Percentiles rank a stretch among this genome's conserved stretches.
phyloP scores from a whole-genome alignment of 2,888 invertebrate species.

The Cartodere bifasciata region DNA sequence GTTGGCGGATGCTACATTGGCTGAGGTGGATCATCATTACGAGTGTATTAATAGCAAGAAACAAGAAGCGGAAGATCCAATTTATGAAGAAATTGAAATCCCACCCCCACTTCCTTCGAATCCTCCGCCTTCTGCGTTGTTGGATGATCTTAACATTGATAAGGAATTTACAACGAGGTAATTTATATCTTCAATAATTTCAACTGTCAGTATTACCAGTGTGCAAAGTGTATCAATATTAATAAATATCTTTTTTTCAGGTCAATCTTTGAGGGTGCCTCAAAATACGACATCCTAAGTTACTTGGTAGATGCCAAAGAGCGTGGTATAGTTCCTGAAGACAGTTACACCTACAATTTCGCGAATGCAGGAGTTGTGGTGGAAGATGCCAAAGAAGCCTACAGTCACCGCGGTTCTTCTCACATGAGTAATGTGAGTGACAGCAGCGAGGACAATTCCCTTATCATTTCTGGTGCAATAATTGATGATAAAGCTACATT shows the following conservation, averaged over 20 bases:
- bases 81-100: constrained; percentile 67
- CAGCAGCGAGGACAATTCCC: constrained; percentile 72
- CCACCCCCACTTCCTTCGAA: constrained; percentile 69
- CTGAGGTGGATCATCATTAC: constrained; percentile 61
- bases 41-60: constrained; percentile 60
- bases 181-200: constrained; percentile 8
- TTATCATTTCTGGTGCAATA: constrained; percentile 46
- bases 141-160: constrained; percentile 53
- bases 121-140: constrained; percentile 58
- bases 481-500: constrained; percentile 42
- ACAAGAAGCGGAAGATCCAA: constrained; percentile 59
- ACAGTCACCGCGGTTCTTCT: constrained; percentile 59
- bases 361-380: constrained; percentile 37
- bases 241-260: constrained; percentile 24
- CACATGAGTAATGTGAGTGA: constrained; percentile 73
- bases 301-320: constrained; percentile 81
- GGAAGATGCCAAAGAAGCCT: constrained; percentile 45
- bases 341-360: constrained; percentile 53
- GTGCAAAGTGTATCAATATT: not conserved
- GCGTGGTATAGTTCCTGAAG: constrained; percentile 56
- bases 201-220: not conserved
- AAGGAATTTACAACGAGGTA: constrained; percentile 52
- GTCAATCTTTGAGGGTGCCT: constrained; percentile 68
- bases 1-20: constrained; percentile 54
- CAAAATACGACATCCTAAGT: constrained; percentile 80